Percentiles rank a stretch among this genome's conserved stretches.
phyloP scores from a whole-genome alignment of 2,888 invertebrate species.

The Xestia c-nigrum region DNA sequence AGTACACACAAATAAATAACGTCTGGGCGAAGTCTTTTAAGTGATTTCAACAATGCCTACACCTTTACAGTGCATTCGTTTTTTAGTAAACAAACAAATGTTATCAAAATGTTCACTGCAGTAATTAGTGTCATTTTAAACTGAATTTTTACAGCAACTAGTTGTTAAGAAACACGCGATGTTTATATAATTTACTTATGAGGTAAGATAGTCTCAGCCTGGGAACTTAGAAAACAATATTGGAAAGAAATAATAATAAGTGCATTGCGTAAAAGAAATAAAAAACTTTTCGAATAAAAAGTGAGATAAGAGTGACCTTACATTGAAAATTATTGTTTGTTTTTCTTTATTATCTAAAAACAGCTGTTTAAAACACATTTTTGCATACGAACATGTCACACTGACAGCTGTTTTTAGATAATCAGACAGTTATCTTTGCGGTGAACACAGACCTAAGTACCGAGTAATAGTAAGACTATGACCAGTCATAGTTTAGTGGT shows the following conservation, averaged over 20 bases:
- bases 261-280: neutral
- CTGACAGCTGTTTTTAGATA: no score
- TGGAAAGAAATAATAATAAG: neutral
- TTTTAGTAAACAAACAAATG: conserved; percentile 3
- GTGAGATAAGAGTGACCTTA: neutral
- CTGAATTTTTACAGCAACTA: conserved; percentile 9
- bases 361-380: no score
- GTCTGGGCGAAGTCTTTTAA: neutral
- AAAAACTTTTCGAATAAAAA: neutral
- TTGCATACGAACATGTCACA: no score
- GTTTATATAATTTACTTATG: conserved; percentile 4
- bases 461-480: no score
- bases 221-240: neutral
- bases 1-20: neutral
- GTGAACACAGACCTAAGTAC: no score
- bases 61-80: neutral
- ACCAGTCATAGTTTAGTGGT: no score
- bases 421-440: no score
- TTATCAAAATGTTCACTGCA: conserved; percentile 31
- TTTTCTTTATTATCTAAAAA: neutral
- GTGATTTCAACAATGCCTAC: neutral
- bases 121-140: conserved; percentile 46
- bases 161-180: conserved; percentile 29
- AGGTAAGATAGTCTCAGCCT: neutral
- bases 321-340: no score